A percentile compares a stretch with the other conserved stretches of the same genome.
These are phyloP conservation scores for Halocynthia aurantium DNA, from an alignment of 23 tunicate species.

Conservation along the genomic window DNA sequence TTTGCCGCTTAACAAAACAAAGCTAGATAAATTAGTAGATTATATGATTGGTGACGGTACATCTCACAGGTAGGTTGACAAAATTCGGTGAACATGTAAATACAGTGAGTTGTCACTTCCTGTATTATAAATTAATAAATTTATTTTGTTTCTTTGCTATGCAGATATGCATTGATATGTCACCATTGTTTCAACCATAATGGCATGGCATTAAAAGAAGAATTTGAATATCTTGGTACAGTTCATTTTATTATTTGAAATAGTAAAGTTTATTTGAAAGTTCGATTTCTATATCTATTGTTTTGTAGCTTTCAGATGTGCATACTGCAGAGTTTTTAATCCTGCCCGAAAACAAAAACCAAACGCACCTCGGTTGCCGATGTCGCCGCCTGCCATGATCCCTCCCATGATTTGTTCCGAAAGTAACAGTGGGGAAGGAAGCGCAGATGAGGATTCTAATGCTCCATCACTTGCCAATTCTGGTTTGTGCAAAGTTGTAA, in stretches of 20 bases:
- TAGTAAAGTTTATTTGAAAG: no score
- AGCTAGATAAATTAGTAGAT: slow-evolving; percentile 72
- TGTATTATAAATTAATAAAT: not conserved
- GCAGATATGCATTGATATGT: slow-evolving; percentile 92
- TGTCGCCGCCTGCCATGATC: not conserved
- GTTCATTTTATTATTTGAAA: not conserved
- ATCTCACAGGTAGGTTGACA: slow-evolving; percentile 43
- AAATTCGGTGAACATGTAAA: not conserved
- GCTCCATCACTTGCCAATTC: no score
- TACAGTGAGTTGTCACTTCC: not conserved
- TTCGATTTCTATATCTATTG: no score
- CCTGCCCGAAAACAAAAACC: slow-evolving; percentile 80
- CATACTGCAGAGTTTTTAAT: slow-evolving; percentile 75
- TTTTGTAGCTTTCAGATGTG: slow-evolving; percentile 73
- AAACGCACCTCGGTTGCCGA: slow-evolving; percentile 61
- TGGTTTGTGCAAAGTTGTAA: no score
- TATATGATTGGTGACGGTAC: slow-evolving; percentile 91
- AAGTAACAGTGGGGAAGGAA: no score
- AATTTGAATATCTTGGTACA: slow-evolving; percentile 87
- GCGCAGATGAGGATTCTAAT: no score
- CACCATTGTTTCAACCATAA: slow-evolving; percentile 87
- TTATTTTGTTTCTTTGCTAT: not conserved
- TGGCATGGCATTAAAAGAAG: slow-evolving; percentile 94
- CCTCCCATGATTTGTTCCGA: no score
- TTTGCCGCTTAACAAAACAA: slow-evolving; percentile 43